Evolutionary conservation across 30 jellyfish, hydroid and myxozoan species (phyloP), one percentile per base, ranked within the genome.

Genomic region (Hydra vulgaris): DNA sequence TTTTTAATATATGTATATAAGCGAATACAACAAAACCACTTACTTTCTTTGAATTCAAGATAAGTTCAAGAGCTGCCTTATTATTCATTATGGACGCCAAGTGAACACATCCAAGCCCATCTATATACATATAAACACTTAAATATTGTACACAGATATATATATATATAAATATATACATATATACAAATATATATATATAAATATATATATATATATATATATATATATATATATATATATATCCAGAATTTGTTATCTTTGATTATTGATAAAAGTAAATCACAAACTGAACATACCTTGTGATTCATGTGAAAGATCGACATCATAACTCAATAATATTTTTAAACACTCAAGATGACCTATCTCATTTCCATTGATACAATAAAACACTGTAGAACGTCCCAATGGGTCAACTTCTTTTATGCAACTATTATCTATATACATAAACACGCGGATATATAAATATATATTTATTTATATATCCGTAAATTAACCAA

Each of bases 361-460:
- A 17, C 84, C 92, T 12, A 72, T 21, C 17, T 92, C 72, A 66
- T 88, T 89, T 12, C 98, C 95, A 78, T 91, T 82, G 15, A 86
- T 66, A 21, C 96, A 94, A 84, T 91, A 87, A 85, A 86, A 82
- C 15, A 93, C 91, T 15, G 98, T 91, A 12, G 89, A 77, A 18
- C 98, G 93, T 18, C 98, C 98, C 68, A 91, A 55, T 0, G 96
- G 96, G 83, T 91, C 98, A 40, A 86, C 78, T 81, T 91, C 98
- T 70, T 91, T 78, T 56, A 86, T 73, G 22, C 86, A 24, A 70
- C 70, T 80, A 21, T 25, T 25, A 54, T 83, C 90, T 83, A 53
- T n/a, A n/a, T n/a, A n/a, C n/a, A n/a, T n/a, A n/a, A n/a, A n/a
- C n/a, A 18, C 18, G 20, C 52, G 21, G 26, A 73, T n/a, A 73